These are phyloP conservation scores for Engystomops pustulosus DNA, from an alignment of 2,113 vertebrate species.

Conservation along the genomic window DNA sequence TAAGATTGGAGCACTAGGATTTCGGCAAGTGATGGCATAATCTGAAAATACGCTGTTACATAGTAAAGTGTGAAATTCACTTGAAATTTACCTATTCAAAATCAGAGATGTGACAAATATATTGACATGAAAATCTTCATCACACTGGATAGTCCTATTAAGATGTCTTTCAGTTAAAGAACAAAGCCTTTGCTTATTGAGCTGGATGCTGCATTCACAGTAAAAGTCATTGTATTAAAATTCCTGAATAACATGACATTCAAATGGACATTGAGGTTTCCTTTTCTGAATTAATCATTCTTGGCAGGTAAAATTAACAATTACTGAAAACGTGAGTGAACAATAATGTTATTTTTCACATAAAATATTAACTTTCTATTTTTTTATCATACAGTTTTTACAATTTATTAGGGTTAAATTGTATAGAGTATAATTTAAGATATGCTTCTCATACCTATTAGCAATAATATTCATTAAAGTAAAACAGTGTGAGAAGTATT, in stretches of 20 bases:
- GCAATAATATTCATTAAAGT: too few species aligned
- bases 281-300: not conserved
- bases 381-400: not conserved
- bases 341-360: not conserved
- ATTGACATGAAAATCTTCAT: not conserved
- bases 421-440: not conserved
- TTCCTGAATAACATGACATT: conserved; percentile 24
- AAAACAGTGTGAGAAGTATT: too few species aligned
- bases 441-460: not conserved
- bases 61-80: not conserved
- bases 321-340: not conserved
- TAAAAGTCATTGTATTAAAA: conserved; percentile 18
- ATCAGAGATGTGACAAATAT: not conserved
- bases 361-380: not conserved
- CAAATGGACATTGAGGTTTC: not conserved
- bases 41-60: not conserved
- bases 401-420: not conserved
- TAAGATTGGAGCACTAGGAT: too few species aligned
- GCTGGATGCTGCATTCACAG: not conserved
- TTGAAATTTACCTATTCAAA: not conserved
- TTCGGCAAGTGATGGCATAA: too few species aligned
- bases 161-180: conserved; percentile 1
- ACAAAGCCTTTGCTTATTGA: not conserved
- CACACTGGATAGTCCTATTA: not conserved
- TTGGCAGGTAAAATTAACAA: not conserved